Base-by-base conservation (phyloP, 2,113 vertebrate species). In the Tursiops truncatus region DNA sequence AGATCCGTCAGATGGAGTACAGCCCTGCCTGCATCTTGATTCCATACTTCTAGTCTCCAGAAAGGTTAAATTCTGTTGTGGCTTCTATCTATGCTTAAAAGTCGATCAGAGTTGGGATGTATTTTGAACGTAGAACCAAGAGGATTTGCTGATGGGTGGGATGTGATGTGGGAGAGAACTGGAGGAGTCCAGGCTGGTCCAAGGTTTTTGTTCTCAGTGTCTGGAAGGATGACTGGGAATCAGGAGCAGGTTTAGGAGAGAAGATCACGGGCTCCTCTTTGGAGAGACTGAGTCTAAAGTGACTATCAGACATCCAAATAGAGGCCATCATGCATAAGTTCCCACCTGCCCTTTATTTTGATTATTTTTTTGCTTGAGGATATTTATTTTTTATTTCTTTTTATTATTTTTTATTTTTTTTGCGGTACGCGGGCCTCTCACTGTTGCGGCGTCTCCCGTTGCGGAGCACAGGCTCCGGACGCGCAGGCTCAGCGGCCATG, bases 311-410 rank as follows among this genome's bases (percentile, higher is more conserved):
- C 26, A n/a, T 18, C 33, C 2, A 25, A 25, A 6, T 15, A 28
- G 53, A 56, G 65, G 79, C 41, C 38, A 5, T 3, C 14, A 0
- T 2, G 3, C 23, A 2, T 3, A 50, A 0, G 11, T 60, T n/a
- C 9, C 41, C 33, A 65, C 47, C 53, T 38, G 33, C 50, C 18
- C 12, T 50, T 73, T 77, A 58, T 31, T 88, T 60, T 60, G 6
- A 6, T 50, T 21, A 8, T 20, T 20, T 50, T 18, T 96, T 44
- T 11, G 13, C 71, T 47, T 63, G 38, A 87, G 36, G 76, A 23
- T 50, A 6, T 77, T 36, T 56, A 76, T 56, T 62, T 47, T 47
- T 47, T 44, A 44, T 44, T 44, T 44, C 44, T 44, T 9, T 44
- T 44, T 44, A 44, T 44, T 44, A 44, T 44, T 44, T 44, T 47